Evolutionary conservation across 2,113 vertebrate species (phyloP), one percentile per base, ranked within the genome.

Genomic region (Leucopsar rothschildi): DNA sequence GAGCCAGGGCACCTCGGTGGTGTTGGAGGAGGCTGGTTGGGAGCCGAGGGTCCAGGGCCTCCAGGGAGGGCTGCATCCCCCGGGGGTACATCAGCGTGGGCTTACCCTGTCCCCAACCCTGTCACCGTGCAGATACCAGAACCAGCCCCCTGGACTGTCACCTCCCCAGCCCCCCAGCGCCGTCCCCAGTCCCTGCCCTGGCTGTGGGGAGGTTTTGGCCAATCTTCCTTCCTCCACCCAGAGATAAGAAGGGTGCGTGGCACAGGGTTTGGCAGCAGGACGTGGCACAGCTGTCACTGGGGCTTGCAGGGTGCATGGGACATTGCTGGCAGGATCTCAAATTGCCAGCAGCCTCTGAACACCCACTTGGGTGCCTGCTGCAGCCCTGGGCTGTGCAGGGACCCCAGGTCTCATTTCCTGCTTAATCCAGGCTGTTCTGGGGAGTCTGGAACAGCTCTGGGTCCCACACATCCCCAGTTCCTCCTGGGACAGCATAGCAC

Each of bases 401-500:
- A 56, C 35, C 17, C 69, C 59, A 3, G 10, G 7, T 19, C 24
- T 35, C 57, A 49, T 49, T 7, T 1, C 16, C 66, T 63, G 42
- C 15, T 57, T 8, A 2, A 28, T 28, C 42, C 33, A 31, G 12
- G 37, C 57, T 6, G 7, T 21, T 59, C 45, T 0, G 3, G n/a
- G 44, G 12, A 4, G 17, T 3, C 3, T 12, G 63, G 63, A 44
- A 16, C 40, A 37, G 35, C 40, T 61, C 37, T 7, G 84, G 17
- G 5, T 47, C 71, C 35, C 0, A 0, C 71, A 25, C 2, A 1
- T 7, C 63, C 15, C 39, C 2, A 0, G 23, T 1, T 69, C 53
- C 68, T 47, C 59, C 40, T 12, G 3, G 1, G 37, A 9, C 31
- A 37, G 49, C 50, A 8, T 37, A n/a, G 25, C 61, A 2, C 5